Conservation (phyloP, 2,797 vertebrate species). For the Cuniculus paca region DNA sequence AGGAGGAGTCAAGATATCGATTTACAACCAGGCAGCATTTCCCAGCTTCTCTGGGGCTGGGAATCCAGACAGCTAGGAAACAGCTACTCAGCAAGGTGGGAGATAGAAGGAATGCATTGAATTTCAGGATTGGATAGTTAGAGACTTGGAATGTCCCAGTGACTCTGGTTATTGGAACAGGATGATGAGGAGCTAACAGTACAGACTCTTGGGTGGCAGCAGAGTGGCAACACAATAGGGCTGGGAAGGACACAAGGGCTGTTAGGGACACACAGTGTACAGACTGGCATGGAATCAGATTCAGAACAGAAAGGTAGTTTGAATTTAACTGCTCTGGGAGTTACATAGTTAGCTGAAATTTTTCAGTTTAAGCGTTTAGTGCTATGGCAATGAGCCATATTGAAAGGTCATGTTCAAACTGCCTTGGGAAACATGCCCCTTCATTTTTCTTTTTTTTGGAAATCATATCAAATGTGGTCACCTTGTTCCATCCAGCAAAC, state of each 20-base stretch:
- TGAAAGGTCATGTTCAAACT: background rate
- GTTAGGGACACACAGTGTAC: background rate
- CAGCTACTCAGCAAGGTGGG: background rate
- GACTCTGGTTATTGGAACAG: background rate
- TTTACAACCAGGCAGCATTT: background rate
- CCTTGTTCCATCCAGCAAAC: background rate
- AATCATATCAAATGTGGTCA: too few species aligned
- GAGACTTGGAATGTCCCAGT: background rate
- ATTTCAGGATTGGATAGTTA: background rate
- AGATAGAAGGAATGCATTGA: background rate
- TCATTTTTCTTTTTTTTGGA: background rate
- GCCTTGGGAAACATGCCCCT: background rate
- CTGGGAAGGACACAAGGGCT: too few species aligned
- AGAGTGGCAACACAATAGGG: background rate
- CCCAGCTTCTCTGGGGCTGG: background rate
- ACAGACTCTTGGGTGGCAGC: accelerated
- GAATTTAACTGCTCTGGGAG: background rate
- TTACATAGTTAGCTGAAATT: background rate
- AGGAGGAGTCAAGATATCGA: background rate
- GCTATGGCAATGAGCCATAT: background rate
- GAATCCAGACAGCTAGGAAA: background rate
- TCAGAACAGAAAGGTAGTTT: background rate
- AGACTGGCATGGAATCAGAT: background rate
- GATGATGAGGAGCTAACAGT: background rate
- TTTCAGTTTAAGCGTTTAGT: background rate